phyloP scores from a whole-genome alignment of 2,113 vertebrate species.

The Coracopsis vasa region DNA sequence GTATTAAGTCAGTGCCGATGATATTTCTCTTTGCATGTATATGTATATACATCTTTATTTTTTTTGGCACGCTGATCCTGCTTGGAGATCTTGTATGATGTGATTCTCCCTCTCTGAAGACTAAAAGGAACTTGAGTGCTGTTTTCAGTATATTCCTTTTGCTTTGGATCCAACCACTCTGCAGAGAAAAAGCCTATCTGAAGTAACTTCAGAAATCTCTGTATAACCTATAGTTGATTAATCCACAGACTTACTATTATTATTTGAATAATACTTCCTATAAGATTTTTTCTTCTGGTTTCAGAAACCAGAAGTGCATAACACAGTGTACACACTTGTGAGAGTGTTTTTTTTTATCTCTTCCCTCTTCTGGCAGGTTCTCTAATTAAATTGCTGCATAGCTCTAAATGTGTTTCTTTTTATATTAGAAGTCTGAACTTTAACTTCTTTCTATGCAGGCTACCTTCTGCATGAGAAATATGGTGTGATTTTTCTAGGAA shows the following conservation, averaged over 20 bases:
- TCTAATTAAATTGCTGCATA: neutral
- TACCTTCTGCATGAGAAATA: neutral
- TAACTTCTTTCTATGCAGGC: neutral
- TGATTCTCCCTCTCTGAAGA: neutral
- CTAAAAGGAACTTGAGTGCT: neutral
- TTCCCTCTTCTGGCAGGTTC: neutral
- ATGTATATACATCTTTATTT: neutral
- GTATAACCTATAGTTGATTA: neutral
- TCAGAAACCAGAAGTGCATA: neutral
- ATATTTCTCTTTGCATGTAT: neutral
- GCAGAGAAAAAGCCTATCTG: neutral
- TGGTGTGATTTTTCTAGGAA: neutral
- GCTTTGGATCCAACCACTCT: neutral
- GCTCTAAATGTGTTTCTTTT: neutral
- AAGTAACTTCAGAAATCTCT: neutral
- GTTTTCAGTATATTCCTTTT: neutral
- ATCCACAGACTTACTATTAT: neutral
- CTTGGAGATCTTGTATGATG: neutral
- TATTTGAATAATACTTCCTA: neutral
- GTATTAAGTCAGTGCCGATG: neutral
- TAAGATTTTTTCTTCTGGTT: neutral
- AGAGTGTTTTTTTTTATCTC: neutral
- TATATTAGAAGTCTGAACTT: neutral
- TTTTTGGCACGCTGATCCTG: neutral
- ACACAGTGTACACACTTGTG: neutral